Base-by-base conservation (phyloP, 2,797 vertebrate species). In the Neosilurus hyrtlii region DNA sequence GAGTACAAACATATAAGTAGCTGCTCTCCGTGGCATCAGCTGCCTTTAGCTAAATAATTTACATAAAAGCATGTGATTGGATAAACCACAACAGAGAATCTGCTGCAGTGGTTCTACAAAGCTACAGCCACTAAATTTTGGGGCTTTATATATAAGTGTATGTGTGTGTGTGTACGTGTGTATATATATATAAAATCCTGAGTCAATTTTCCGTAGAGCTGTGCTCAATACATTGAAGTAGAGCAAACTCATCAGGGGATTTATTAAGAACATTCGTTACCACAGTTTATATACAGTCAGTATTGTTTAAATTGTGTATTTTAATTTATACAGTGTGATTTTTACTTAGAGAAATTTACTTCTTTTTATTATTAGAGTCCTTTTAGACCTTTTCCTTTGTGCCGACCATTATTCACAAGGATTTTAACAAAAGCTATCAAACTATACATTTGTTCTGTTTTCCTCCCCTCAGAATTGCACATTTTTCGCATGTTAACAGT, bases 81-180 rank as follows among this genome's bases (percentile, higher is more conserved):
- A 61, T n/a, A 76, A 76, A 61, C 35, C 12, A 1, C 73, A 76
- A 57, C 26, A 59, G 54, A 74, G 26, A 57, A 59, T 74, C 52
- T 74, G 24, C 24, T 61, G 35, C 54, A 75, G 73, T 37, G 37
- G 56, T 30, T 18, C 20, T 56, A 20, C 24, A 73, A 18, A 73
- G 52, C 71, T 56, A 56, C 2, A 52, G 14, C 26, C 51, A 56
- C 71, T 56, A 24, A 73, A 30, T 73, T 30, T 4, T 22, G 14
- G 70, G 3, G 15, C 18, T 10, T 20, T 74, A 6, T 43, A 6
- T 43, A 6, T 43, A 6, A 3, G 37, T 43, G 37, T 43, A 6
- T 43, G 37, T 43, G 37, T 43, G 37, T 43, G 37, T 43, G 37
- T 43, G 37, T 43, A 6, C 6, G 37, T 43, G 37, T 43, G 37